Evolutionary conservation across 2,888 invertebrate species (phyloP).

Genomic region (Protodeltote pygarga): DNA sequence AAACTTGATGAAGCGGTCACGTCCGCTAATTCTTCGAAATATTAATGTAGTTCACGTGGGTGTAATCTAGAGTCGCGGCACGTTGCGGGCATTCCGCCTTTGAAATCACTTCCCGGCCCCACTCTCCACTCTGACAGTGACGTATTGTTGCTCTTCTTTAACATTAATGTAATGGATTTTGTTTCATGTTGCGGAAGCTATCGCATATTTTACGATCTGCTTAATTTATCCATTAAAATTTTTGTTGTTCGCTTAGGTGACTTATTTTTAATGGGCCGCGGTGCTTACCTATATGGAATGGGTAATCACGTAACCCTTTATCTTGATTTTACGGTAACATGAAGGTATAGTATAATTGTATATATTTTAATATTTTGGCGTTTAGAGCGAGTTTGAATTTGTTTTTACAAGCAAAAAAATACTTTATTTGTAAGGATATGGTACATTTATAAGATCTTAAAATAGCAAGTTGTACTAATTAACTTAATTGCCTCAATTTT

Average conservation of each 20-base stretch:
- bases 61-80: slow-evolving; percentile 73
- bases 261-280: slow-evolving; percentile 21
- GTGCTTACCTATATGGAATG: slow-evolving; percentile 19
- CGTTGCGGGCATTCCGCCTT: slow-evolving; percentile 80
- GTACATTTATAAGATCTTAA: too few species aligned
- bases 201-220: slow-evolving; percentile 72
- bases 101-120: slow-evolving; percentile 83
- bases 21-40: slow-evolving; percentile 77
- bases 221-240: slow-evolving; percentile 62
- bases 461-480: slow-evolving; percentile 3
- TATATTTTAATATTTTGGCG: not conserved
- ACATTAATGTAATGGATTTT: slow-evolving; percentile 84
- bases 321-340: not conserved
- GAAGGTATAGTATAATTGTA: not conserved
- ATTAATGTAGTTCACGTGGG: slow-evolving; percentile 76
- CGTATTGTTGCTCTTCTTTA: slow-evolving; percentile 83
- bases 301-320: slow-evolving; percentile 11
- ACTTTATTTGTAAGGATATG: too few species aligned
- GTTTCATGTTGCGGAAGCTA: slow-evolving; percentile 80
- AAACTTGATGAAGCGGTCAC: slow-evolving; percentile 63
- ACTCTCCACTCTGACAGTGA: slow-evolving; percentile 78
- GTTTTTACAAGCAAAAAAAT: too few species aligned
- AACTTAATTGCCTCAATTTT: not conserved
- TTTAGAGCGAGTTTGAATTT: too few species aligned
- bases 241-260: slow-evolving; percentile 44